These are phyloP conservation scores for Uria aalge DNA, from an alignment of 2,113 vertebrate species.

Conservation along the genomic window DNA sequence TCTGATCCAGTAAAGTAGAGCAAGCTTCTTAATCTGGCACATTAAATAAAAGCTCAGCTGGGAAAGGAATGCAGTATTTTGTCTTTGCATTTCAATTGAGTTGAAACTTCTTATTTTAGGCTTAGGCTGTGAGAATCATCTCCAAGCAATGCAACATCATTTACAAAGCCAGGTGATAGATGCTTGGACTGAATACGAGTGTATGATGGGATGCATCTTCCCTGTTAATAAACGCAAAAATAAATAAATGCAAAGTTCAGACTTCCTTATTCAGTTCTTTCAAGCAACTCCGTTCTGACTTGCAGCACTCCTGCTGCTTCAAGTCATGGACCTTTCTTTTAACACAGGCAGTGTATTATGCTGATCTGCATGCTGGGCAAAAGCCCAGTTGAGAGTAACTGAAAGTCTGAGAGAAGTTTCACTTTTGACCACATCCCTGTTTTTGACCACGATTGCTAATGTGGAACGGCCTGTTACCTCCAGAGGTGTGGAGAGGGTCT, in stretches of 20 bases:
- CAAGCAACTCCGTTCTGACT: neutral
- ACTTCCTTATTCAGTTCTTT: neutral
- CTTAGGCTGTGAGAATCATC: neutral
- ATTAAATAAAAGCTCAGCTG: slow-evolving; percentile 45
- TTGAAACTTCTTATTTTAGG: slow-evolving; percentile 44
- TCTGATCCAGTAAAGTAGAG: slow-evolving; percentile 39
- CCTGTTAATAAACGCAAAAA: neutral
- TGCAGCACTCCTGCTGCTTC: neutral
- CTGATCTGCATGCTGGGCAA: slow-evolving; percentile 15
- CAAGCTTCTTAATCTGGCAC: slow-evolving; percentile 47
- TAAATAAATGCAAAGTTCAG: neutral
- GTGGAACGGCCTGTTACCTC: neutral
- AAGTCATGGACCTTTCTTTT: neutral
- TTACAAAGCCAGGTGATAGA: neutral
- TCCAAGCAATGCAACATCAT: neutral
- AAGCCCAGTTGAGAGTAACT: neutral
- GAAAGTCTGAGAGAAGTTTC: slow-evolving; percentile 17
- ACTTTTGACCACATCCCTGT: neutral
- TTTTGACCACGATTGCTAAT: neutral
- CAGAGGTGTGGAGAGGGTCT: neutral
- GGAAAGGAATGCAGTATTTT: slow-evolving; percentile 36
- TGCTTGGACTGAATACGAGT: neutral
- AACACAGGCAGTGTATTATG: neutral
- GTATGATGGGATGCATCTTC: neutral
- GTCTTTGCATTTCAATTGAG: slow-evolving; percentile 49